Percentiles rank a stretch among this genome's conserved stretches.
Evolutionary conservation across 2,888 invertebrate genomes (phyloP).

Genomic region (Eristalinus sepulchralis): DNA sequence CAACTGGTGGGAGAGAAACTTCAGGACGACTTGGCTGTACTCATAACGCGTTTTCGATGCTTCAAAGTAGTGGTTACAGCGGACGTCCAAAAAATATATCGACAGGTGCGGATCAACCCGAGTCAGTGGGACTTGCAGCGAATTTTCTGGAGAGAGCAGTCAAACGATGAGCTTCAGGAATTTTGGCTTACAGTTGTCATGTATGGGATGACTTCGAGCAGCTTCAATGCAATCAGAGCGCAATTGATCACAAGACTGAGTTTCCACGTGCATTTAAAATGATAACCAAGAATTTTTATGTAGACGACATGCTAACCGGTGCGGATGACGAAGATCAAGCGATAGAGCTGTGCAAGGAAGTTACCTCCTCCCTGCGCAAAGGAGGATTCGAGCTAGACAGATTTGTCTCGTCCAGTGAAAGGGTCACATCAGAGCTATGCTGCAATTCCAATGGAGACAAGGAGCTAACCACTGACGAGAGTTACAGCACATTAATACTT

Average conservation of each 20-base stretch:
- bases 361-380: neutral
- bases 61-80: slow-evolving; percentile 15
- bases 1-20: neutral
- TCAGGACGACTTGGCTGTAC: neutral
- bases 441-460: neutral
- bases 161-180: neutral
- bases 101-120: neutral
- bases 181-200: slow-evolving; percentile 14
- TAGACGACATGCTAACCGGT: neutral
- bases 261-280: neutral
- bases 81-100: slow-evolving; percentile 3
- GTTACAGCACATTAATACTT: neutral
- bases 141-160: slow-evolving; percentile 8
- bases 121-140: slow-evolving; percentile 11
- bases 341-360: neutral
- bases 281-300: slow-evolving; percentile 1
- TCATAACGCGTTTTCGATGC: neutral
- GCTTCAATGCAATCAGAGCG: slow-evolving; percentile 6
- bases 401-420: neutral
- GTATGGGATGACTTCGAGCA: neutral
- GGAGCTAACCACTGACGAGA: neutral
- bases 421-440: neutral
- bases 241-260: neutral
- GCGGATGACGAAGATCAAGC: neutral
- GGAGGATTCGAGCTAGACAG: neutral